Conservation (phyloP, 1,140 invertebrate species). For the Saccostrea glomerata region DNA sequence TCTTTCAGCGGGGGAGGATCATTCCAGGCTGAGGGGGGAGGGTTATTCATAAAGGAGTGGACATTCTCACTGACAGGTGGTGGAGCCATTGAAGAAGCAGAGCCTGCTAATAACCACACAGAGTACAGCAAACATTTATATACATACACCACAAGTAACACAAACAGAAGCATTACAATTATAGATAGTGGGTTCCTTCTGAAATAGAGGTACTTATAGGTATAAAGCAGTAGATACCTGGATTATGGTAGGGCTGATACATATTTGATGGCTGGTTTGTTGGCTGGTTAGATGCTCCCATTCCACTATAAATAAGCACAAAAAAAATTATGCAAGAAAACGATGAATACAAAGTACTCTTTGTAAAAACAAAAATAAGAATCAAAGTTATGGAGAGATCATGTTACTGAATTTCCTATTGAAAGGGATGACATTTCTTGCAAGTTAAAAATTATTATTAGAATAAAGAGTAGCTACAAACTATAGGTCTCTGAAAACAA, state of each 20-base stretch:
- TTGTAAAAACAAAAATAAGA: no score
- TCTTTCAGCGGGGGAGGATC: conserved; percentile 76
- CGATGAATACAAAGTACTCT: no score
- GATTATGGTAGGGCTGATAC: neutral
- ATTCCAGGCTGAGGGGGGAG: conserved; percentile 76
- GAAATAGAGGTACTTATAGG: neutral
- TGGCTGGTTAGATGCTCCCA: conserved; percentile 31
- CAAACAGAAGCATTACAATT: neutral
- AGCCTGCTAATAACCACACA: neutral
- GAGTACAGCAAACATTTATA: neutral
- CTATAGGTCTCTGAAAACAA: no score
- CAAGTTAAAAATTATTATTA: no score
- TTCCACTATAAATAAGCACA: conserved; percentile 32
- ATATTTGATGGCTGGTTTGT: conserved; percentile 35
- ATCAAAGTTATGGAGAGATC: no score
- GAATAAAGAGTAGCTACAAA: no score
- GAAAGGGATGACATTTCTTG: no score
- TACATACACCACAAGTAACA: neutral
- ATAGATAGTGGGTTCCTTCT: neutral
- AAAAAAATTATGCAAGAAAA: no score
- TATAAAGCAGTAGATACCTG: conserved; percentile 6
- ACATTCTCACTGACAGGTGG: conserved; percentile 3
- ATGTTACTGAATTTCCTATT: no score
- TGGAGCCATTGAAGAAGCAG: neutral
- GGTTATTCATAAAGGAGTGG: conserved; percentile 73